phyloP scores from a whole-genome alignment of 2,888 invertebrate species.

The Andrena trimmerana region DNA sequence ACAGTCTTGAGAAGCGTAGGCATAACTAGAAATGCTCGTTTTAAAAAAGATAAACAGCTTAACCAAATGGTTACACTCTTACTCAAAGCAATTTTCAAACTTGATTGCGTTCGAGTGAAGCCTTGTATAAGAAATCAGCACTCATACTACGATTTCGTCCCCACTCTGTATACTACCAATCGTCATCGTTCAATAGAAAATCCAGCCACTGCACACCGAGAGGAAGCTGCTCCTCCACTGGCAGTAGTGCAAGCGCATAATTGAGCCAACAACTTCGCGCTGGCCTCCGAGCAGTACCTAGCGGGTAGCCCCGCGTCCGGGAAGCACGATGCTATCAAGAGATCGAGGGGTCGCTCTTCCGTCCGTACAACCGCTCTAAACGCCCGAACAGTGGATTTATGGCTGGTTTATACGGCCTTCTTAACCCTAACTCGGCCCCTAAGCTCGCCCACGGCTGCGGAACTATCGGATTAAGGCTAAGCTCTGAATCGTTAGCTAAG shows the following conservation, averaged over 20 bases:
- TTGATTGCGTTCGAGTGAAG: no score
- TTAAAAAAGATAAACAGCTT: no score
- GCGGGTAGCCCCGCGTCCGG: not conserved
- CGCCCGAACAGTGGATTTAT: slow-evolving; percentile 57
- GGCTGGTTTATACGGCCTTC: slow-evolving; percentile 63
- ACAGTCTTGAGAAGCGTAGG: no score
- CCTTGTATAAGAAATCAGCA: no score
- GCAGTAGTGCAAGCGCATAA: not conserved
- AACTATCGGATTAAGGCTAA: slow-evolving; percentile 63
- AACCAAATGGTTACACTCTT: no score
- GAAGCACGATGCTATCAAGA: slow-evolving; percentile 18
- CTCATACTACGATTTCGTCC: no score
- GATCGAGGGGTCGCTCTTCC: slow-evolving; percentile 12
- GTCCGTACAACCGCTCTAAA: slow-evolving; percentile 34
- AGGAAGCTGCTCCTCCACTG: not conserved
- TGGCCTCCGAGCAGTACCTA: not conserved
- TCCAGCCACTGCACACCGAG: not conserved
- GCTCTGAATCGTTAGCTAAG: slow-evolving; percentile 55
- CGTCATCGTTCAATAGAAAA: not conserved
- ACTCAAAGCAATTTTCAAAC: no score
- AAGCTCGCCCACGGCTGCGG: slow-evolving; percentile 45
- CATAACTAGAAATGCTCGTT: no score
- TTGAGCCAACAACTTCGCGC: not conserved
- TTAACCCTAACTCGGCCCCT: slow-evolving; percentile 62
- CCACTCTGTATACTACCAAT: no score